phyloP scores from a whole-genome alignment of 1,140 invertebrate genomes.

The Brachionus manjavacas region DNA sequence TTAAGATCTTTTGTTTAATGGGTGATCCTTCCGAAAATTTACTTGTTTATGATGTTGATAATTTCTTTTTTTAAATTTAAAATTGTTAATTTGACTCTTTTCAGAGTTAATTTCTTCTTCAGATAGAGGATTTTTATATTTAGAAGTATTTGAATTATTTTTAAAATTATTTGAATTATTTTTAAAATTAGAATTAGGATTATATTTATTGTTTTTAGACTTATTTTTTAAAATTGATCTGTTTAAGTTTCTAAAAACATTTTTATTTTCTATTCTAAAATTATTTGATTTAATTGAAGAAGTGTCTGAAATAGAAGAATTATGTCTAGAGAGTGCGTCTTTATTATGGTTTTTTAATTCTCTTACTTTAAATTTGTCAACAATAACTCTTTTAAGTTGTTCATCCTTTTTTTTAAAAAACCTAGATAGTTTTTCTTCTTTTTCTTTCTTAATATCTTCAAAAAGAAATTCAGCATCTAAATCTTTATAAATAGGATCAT shows the following conservation, averaged over 20 bases:
- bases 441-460: neutral
- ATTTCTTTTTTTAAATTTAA: no score
- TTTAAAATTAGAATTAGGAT: no score
- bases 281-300: neutral
- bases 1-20: no score
- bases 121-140: no score
- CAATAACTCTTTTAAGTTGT: neutral
- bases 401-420: neutral
- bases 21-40: no score
- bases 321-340: neutral
- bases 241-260: neutral
- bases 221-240: neutral
- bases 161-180: no score
- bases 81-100: no score
- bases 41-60: no score
- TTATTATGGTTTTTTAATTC: neutral
- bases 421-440: neutral
- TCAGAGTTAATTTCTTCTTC: no score
- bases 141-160: no score
- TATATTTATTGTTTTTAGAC: neutral
- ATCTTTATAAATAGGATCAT: neutral
- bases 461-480: neutral
- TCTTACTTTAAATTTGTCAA: neutral
- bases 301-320: neutral
- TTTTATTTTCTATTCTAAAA: neutral